phyloP scores from a whole-genome alignment of 2,113 vertebrate genomes.

The Oncorhynchus gorbuscha region DNA sequence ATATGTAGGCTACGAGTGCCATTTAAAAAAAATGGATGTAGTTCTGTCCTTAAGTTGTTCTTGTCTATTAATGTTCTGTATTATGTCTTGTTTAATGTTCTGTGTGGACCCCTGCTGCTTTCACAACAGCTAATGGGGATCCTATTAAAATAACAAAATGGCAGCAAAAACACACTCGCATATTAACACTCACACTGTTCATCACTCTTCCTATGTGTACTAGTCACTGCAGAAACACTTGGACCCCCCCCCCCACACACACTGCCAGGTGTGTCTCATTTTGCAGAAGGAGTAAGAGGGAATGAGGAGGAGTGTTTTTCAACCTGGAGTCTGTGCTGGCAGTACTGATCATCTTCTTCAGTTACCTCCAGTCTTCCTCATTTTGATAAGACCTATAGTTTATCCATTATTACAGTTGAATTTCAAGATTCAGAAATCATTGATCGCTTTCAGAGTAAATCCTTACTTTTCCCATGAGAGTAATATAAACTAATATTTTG shows the following conservation, averaged over 20 bases:
- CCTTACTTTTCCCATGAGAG: not conserved
- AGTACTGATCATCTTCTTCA: not conserved
- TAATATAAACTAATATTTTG: not conserved
- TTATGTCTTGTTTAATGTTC: too few species aligned
- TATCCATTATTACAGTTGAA: not conserved
- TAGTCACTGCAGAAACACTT: not conserved
- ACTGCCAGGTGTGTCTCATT: not conserved
- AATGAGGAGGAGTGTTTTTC: conserved; percentile 7
- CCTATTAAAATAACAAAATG: too few species aligned
- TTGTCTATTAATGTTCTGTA: too few species aligned
- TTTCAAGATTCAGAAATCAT: not conserved
- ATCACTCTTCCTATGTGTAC: not conserved
- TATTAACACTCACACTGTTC: not conserved
- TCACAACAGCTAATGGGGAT: too few species aligned
- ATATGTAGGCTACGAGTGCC: too few species aligned
- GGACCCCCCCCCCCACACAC: not conserved
- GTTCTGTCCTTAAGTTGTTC: too few species aligned
- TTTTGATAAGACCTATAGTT: not conserved
- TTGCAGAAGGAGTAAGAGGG: not conserved
- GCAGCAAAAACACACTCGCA: conserved; percentile 6
- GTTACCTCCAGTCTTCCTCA: not conserved
- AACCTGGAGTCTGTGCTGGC: not conserved
- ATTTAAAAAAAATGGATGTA: too few species aligned
- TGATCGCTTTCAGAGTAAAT: not conserved
- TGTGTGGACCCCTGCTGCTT: too few species aligned